These are phyloP conservation scores for Diarsia brunnea DNA, from an alignment of 2,888 invertebrate species.

Conservation along the genomic window DNA sequence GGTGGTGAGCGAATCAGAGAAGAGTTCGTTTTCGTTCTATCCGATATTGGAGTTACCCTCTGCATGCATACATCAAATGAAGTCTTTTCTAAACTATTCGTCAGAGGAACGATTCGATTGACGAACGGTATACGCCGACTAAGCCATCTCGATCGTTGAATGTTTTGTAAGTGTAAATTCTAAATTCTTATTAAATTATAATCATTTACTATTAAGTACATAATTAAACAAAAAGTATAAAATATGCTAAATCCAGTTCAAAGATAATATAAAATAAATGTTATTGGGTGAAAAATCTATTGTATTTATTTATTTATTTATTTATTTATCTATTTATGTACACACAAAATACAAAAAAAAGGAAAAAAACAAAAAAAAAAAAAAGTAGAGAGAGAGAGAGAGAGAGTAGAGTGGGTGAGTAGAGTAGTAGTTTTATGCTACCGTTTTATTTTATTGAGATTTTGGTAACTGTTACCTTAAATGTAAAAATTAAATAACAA, in stretches of 20 bases:
- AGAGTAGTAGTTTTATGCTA: too few relatives aligned
- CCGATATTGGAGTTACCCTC: slow-evolving; percentile 83
- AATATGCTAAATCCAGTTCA: too few relatives aligned
- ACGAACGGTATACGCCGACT: slow-evolving; percentile 74
- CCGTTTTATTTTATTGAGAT: background rate
- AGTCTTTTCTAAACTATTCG: slow-evolving; percentile 89
- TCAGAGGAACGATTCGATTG: slow-evolving; percentile 85
- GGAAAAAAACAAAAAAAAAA: too few relatives aligned
- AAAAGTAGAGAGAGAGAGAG: too few relatives aligned
- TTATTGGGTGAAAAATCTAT: background rate
- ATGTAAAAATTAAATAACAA: background rate
- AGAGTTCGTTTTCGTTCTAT: slow-evolving; percentile 75
- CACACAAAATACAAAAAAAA: too few relatives aligned
- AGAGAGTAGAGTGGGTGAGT: too few relatives aligned
- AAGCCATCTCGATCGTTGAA: slow-evolving; percentile 65
- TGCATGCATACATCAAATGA: slow-evolving; percentile 87
- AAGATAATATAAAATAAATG: too few relatives aligned
- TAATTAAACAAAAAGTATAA: too few relatives aligned
- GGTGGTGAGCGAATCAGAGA: slow-evolving; percentile 62
- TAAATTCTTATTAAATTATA: too few relatives aligned
- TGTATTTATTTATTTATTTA: too few relatives aligned
- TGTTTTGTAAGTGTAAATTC: background rate
- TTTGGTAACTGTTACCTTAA: background rate
- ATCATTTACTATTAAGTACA: too few relatives aligned
- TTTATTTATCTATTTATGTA: too few relatives aligned